Evolutionary conservation across 1,140 invertebrate genomes (phyloP), one percentile per base, ranked within the genome.

Genomic region (Antheraea pernyi): DNA sequence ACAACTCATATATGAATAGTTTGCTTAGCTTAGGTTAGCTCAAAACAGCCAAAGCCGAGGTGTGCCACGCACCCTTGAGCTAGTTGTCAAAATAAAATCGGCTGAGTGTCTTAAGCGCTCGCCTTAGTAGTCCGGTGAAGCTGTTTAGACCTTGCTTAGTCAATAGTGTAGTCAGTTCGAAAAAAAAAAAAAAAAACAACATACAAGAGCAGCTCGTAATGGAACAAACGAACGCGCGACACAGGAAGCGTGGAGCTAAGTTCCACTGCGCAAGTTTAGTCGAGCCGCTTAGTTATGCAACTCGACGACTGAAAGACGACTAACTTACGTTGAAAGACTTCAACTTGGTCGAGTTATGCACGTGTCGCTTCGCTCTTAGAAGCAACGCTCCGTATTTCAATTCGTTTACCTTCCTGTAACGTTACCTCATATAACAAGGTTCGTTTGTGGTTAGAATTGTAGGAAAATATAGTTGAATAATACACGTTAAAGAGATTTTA

Each of bases 171-270:
- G n/a, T n/a, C n/a, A n/a, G n/a, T n/a, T n/a, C n/a, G n/a, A n/a
- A n/a, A n/a, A n/a, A n/a, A 62, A 60, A 70, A 59, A 19, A 64
- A 64, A 67, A 65, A 22, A 68, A 64, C 69, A 68, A 65, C 69
- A 30, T 42, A 65, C 53, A 65, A 74, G 58, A 68, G 68, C 71
- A 73, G 69, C 65, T 72, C 73, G 74, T 79, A 80, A 78, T 80
- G 74, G 67, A 72, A 80, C 74, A 80, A 80, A 80, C 75, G 78
- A 80, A 76, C 72, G 76, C 74, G 69, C 70, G 73, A 76, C 73
- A 77, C 69, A 78, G 71, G 75, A 78, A 75, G 66, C 75, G 65
- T 76, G 79, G 69, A 73, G 74, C 77, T 72, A 82, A 79, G 71
- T 77, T 81, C 68, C 67, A 68, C 65, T 69, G 48, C 61, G 60